Conservation (phyloP, 2,888 invertebrate genomes). For the Tinea semifulvella region DNA sequence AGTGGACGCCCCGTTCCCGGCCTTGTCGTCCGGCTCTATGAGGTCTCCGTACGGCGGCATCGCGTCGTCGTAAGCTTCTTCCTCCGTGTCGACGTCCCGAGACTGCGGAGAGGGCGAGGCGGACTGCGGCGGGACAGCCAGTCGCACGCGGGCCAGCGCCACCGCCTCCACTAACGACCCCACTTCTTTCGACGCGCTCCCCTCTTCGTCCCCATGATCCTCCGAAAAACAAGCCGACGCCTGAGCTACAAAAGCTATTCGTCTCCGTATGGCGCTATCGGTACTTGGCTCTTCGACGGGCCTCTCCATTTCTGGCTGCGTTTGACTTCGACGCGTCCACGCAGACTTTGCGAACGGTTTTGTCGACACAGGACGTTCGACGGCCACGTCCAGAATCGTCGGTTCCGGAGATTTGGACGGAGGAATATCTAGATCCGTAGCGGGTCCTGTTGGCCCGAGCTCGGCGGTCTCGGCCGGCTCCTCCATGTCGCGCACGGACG, state of each 20-base stretch:
- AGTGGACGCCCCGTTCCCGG: slow-evolving; percentile 27
- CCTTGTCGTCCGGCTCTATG: slow-evolving; percentile 47
- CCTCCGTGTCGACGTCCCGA: slow-evolving; percentile 48
- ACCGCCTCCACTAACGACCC: slow-evolving; percentile 62
- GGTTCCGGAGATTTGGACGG: slow-evolving; percentile 25
- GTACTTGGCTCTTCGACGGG: slow-evolving; percentile 54
- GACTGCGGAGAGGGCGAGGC: slow-evolving; percentile 45
- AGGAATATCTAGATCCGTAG: slow-evolving; percentile 22
- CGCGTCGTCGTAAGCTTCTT: slow-evolving; percentile 53
- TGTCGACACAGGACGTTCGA: slow-evolving; percentile 58
- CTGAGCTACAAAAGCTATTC: slow-evolving; percentile 64
- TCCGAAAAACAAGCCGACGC: slow-evolving; percentile 60
- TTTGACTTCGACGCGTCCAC: slow-evolving; percentile 50
- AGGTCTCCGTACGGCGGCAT: slow-evolving; percentile 66
- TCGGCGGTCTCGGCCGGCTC: slow-evolving; percentile 9
- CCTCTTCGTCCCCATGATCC: slow-evolving; percentile 51
- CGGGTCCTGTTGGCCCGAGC: slow-evolving; percentile 18
- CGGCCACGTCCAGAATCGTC: slow-evolving; percentile 46
- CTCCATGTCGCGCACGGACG: slow-evolving; percentile 21
- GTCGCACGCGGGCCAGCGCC: slow-evolving; percentile 54
- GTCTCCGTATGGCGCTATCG: slow-evolving; percentile 51
- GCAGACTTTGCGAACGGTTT: slow-evolving; percentile 63
- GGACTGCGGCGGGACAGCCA: slow-evolving; percentile 31
- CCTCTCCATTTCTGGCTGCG: slow-evolving; percentile 44
- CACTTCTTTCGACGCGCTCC: slow-evolving; percentile 50